Evolutionary conservation across 2,113 vertebrate species (phyloP).

Genomic region (Apus apus): DNA sequence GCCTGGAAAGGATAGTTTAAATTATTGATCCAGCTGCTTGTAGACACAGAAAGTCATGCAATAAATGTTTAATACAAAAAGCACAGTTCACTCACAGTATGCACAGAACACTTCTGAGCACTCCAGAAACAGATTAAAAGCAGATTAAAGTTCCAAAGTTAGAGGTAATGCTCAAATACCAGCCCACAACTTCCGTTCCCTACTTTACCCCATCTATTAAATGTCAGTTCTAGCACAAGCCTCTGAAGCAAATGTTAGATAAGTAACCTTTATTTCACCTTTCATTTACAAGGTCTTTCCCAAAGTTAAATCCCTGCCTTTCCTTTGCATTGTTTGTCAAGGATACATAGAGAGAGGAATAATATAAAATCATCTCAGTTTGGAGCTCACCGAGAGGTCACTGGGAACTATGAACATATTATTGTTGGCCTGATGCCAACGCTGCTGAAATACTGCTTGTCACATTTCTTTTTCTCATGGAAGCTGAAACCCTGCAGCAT

Average conservation of each 20-base stretch:
- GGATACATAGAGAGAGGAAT: background rate
- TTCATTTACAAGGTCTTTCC: background rate
- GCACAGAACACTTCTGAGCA: background rate
- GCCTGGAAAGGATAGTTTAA: background rate
- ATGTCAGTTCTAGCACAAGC: background rate
- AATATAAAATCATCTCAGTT: background rate
- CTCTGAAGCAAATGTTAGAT: background rate
- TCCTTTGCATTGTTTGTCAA: background rate
- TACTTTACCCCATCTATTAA: background rate
- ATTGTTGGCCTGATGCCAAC: background rate
- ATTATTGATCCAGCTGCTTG: background rate
- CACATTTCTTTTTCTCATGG: background rate
- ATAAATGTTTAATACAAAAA: constrained; percentile 24
- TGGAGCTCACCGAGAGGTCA: background rate
- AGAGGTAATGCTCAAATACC: background rate
- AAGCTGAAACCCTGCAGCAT: background rate
- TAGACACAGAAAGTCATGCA: background rate
- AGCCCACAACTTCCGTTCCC: background rate
- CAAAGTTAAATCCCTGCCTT: background rate
- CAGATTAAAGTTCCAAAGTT: background rate
- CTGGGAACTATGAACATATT: background rate
- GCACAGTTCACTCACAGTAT: background rate
- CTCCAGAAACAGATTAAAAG: background rate
- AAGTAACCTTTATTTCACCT: background rate
- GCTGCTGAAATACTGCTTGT: background rate